phyloP scores from a whole-genome alignment of 2,888 invertebrate species.

The Aelia acuminata region DNA sequence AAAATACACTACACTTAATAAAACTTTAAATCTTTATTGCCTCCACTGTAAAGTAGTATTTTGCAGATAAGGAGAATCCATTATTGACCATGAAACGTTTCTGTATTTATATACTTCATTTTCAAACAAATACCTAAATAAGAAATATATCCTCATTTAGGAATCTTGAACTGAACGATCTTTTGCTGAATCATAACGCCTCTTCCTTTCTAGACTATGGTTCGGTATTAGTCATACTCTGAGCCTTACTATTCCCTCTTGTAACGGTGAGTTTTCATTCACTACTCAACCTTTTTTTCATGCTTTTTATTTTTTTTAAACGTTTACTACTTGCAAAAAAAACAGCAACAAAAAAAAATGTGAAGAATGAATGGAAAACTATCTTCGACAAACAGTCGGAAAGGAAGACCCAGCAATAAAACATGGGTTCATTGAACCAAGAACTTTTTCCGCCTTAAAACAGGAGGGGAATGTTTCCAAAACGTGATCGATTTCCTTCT shows the following conservation, averaged over 20 bases:
- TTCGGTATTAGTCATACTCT: neutral
- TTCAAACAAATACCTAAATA: no score
- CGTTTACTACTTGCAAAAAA: neutral
- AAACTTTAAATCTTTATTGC: no score
- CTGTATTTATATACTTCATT: no score
- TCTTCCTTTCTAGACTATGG: neutral
- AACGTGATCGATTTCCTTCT: conserved; percentile 27
- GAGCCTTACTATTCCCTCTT: neutral
- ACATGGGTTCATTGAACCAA: neutral
- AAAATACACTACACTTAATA: no score
- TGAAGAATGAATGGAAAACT: neutral
- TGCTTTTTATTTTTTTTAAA: neutral
- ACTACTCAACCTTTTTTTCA: neutral
- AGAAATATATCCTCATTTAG: neutral
- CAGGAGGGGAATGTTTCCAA: conserved; percentile 1
- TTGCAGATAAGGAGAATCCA: no score
- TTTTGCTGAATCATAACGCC: neutral
- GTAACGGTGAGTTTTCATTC: neutral
- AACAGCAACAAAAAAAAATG: neutral
- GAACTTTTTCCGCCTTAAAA: neutral
- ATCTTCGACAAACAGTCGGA: conserved; percentile 3
- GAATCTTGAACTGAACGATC: neutral
- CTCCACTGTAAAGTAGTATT: no score
- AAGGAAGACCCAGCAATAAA: neutral
- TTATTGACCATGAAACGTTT: no score